phyloP scores from a whole-genome alignment of 2,888 invertebrate genomes.

The Latheticus oryzae region DNA sequence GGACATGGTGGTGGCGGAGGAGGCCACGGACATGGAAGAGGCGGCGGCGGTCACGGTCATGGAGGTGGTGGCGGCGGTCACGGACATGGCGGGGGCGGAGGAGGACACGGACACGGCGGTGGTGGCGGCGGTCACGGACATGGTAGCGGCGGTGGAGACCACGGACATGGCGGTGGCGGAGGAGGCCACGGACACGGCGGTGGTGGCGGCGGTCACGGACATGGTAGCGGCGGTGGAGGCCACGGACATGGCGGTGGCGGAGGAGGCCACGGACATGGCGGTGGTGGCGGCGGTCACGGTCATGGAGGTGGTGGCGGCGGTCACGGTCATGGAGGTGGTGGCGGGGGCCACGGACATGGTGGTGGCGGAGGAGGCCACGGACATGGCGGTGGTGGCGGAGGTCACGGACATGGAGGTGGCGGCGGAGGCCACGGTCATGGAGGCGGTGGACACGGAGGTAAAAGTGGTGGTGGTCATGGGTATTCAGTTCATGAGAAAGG shows the following conservation, averaged over 20 bases:
- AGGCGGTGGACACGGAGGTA: conserved; percentile 32
- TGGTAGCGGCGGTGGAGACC: conserved; percentile 40
- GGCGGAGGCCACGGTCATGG: conserved; percentile 13
- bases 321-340: conserved; percentile 57
- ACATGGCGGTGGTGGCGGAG: conserved; percentile 40
- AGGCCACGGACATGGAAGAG: conserved; percentile 37
- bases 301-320: conserved; percentile 49
- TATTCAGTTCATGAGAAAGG: conserved; percentile 42
- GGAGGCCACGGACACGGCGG: conserved; percentile 34
- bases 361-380: no score
- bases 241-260: conserved; percentile 43
- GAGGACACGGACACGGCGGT: conserved; percentile 44
- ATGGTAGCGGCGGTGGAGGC: conserved; percentile 33
- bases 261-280: conserved; percentile 43
- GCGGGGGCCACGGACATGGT: conserved; percentile 44
- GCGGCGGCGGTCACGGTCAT: conserved; percentile 38
- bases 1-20: conserved; percentile 35
- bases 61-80: conserved; percentile 31
- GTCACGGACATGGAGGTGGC: conserved; percentile 40
- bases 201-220: conserved; percentile 37
- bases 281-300: conserved; percentile 50
- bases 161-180: conserved; percentile 33
- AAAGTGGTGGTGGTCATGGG: conserved; percentile 34
- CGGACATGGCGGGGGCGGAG: conserved; percentile 30
- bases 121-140: conserved; percentile 39